phyloP scores from a whole-genome alignment of 2,113 vertebrate species.

The Hemichromis elongatus region DNA sequence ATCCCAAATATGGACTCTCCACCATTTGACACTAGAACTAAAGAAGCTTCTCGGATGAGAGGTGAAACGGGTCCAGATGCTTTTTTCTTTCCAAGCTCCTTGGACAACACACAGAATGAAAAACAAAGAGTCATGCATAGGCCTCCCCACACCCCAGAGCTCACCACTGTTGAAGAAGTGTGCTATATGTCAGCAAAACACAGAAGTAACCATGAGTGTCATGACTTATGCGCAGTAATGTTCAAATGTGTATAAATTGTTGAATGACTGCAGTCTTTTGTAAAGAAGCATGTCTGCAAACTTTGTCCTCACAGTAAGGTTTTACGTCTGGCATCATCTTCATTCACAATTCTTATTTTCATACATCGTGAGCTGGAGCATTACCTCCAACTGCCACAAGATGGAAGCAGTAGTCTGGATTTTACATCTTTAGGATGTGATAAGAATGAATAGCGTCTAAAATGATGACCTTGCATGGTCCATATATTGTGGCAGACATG shows the following conservation, averaged over 20 bases:
- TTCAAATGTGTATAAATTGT: background rate
- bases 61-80: no score
- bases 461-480: background rate
- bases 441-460: background rate
- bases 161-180: background rate
- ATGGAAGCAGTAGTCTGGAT: background rate
- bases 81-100: no score
- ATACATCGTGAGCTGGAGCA: background rate
- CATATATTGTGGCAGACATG: background rate
- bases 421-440: background rate
- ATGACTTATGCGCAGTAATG: fast-evolving
- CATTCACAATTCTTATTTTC: background rate
- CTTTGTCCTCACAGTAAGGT: no score
- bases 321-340: background rate
- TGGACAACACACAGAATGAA: background rate
- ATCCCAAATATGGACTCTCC: no score
- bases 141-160: background rate
- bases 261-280: background rate
- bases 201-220: background rate
- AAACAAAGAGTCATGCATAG: background rate
- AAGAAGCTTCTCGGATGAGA: no score
- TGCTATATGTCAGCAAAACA: background rate
- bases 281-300: background rate
- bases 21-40: no score
- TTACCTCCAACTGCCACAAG: background rate